Base-by-base conservation (phyloP, 2,797 vertebrate species). In the Picus viridis region DNA sequence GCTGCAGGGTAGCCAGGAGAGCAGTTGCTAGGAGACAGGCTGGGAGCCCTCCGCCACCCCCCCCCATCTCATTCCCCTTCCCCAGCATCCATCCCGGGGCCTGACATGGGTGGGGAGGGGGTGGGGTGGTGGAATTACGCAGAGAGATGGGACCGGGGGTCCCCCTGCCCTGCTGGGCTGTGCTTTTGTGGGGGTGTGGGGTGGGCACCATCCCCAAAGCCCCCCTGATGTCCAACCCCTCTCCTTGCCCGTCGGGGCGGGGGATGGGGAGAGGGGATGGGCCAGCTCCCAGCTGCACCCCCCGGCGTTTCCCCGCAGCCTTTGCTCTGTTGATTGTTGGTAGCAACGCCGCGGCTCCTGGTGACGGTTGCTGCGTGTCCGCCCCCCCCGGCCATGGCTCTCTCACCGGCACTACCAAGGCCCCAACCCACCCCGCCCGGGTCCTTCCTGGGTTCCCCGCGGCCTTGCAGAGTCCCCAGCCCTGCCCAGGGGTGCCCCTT, bases 341-440 rank as follows among this genome's bases (percentile, higher is more conserved):
- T 93, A 91, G 93, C 91, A 94, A 91, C 91, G 12, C 7, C 2
- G 26, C 6, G 7, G 91, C 85, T 91, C 85, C 88, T 86, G 91
- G 91, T 69, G 88, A 91, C 93, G 97, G 98, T 95, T 98, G 98
- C 71, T 92, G 41, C 14, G 41, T 16, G 41, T 43, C 16, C 6
- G 0, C 67, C 24, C 49, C 7, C 9, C 29, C 16, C 18, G 2
- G 11, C 39, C 62, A 27, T 24, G 17, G 13, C 30, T 10, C 7
- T 1, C 51, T 12, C 24, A 23, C 12, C 23, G 32, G 45, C 62
- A n/a, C 5, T 36, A 18, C 26, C 2, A 6, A 16, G 12, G 15
- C 63, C 10, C 51, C 11, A 22, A 51, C 23, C 49, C 23, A 10
- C 5, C 49, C 22, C 12, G n/a, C 49, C 22, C 22, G 22, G 12